A percentile compares a stretch with the other conserved stretches of the same genome.
Conservation (phyloP, 2,113 vertebrate species). For the Hippocampus guttulatus region DNA sequence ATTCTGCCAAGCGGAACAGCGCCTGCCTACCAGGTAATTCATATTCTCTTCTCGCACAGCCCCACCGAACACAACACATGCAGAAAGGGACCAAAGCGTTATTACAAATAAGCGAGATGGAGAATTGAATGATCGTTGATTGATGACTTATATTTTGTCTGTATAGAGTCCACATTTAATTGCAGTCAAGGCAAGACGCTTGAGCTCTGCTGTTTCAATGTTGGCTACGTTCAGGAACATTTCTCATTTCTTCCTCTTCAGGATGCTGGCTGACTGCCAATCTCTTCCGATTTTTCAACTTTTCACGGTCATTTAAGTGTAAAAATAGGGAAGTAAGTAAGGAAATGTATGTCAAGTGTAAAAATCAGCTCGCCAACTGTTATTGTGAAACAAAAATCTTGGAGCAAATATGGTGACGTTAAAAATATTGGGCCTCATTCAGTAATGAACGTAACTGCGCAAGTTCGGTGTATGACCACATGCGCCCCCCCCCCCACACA, state of each 20-base stretch:
- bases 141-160: neutral
- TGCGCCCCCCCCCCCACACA: too few relatives aligned
- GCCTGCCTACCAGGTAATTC: conserved; percentile 71
- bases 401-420: too few relatives aligned
- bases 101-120: neutral
- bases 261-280: neutral
- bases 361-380: too few relatives aligned
- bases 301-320: neutral
- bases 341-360: too few relatives aligned
- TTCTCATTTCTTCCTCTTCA: neutral
- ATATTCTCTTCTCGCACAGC: conserved; percentile 68
- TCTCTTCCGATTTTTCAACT: neutral
- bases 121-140: neutral
- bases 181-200: neutral
- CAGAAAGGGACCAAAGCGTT: conserved; percentile 9
- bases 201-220: neutral
- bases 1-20: conserved; percentile 71
- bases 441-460: too few relatives aligned
- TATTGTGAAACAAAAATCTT: too few relatives aligned
- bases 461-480: too few relatives aligned
- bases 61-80: conserved; percentile 32
- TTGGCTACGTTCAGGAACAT: neutral
- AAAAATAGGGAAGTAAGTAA: neutral
- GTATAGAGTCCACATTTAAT: neutral
- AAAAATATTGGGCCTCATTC: too few relatives aligned